Base-by-base conservation (phyloP, 2,797 vertebrate species). In the Periparus ater region DNA sequence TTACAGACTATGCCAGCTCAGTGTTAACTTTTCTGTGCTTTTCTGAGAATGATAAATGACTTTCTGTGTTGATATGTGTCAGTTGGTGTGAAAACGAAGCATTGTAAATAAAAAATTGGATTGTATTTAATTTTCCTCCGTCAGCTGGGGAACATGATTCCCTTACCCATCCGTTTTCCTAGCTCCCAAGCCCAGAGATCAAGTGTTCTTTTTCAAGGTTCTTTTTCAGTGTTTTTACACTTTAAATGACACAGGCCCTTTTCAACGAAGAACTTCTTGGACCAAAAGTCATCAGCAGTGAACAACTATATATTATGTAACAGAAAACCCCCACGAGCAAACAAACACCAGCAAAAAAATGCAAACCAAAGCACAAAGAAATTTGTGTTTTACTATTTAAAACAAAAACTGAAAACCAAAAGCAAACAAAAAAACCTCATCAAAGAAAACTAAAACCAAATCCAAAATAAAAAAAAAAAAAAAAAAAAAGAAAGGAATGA, bases 121-220 rank as follows among this genome's bases (percentile, higher is more conserved):
- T 47, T 61, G 16, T n/a, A 86, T 84, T 80, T 68, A 27, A 72
- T 84, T 86, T 86, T 79, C 6, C 30, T 40, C 67, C 8, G n/a
- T 54, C 36, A 72, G 5, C 0, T 66, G 34, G 13, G 45, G 11
- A 94, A 22, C 3, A 7, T 27, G 50, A 62, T 80, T 19, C 10
- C 17, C 9, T 25, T 38, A 34, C 2, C 4, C 17, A 42, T 4
- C 2, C 2, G 2, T 12, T 42, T 25, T 62, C 17, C 9, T 22
- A 71, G 3, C 7, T 73, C 4, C 18, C 17, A 68, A 45, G 32
- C 13, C 20, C 26, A 48, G 29, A 75, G 9, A 78, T 45, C 11
- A 73, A 53, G 5, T 29, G 4, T 0, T 5, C 6, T 44, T 58
- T 17, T 54, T 55, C 20, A 85, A 60, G 8, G 4, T 55, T 36